Conservation (phyloP, 2,888 invertebrate species). For the Liopterus haemorrhoidalis region DNA sequence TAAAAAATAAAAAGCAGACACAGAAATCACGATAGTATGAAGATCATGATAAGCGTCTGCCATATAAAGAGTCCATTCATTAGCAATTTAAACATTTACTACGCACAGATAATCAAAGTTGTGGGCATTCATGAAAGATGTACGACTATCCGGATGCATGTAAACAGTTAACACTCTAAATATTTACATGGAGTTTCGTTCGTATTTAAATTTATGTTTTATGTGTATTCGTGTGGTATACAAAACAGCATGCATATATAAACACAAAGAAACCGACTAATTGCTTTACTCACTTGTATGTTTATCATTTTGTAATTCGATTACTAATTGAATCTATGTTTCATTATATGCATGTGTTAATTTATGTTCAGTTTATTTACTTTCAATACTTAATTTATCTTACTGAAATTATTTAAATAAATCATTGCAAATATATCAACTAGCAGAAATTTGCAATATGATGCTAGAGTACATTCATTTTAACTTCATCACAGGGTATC, state of each 20-base stretch:
- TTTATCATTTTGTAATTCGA: slow-evolving; percentile 21
- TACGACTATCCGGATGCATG: slow-evolving; percentile 21
- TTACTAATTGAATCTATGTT: slow-evolving; percentile 22
- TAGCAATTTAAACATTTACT: slow-evolving; percentile 8
- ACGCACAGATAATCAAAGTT: slow-evolving; percentile 5
- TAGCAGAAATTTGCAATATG: too few relatives aligned
- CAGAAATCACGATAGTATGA: too few relatives aligned
- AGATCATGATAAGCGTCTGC: too few relatives aligned
- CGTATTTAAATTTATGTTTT: slow-evolving; percentile 15
- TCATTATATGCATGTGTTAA: slow-evolving; percentile 21
- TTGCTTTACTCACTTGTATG: slow-evolving; percentile 17
- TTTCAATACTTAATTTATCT: too few relatives aligned
- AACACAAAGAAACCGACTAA: slow-evolving; percentile 21
- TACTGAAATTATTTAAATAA: too few relatives aligned
- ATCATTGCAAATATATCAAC: too few relatives aligned
- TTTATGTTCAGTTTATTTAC: too few relatives aligned
- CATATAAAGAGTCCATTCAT: slow-evolving; percentile 19
- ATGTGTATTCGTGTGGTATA: slow-evolving; percentile 2
- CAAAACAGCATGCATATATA: slow-evolving; percentile 1
- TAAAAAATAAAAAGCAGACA: too few relatives aligned
- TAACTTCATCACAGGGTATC: too few relatives aligned
- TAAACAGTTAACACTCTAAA: slow-evolving; percentile 20
- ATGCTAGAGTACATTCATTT: too few relatives aligned
- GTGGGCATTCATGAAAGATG: slow-evolving; percentile 14
- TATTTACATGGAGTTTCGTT: slow-evolving; percentile 22